phyloP scores from a whole-genome alignment of 1,140 invertebrate genomes.

The Brachionus manjavacas region DNA sequence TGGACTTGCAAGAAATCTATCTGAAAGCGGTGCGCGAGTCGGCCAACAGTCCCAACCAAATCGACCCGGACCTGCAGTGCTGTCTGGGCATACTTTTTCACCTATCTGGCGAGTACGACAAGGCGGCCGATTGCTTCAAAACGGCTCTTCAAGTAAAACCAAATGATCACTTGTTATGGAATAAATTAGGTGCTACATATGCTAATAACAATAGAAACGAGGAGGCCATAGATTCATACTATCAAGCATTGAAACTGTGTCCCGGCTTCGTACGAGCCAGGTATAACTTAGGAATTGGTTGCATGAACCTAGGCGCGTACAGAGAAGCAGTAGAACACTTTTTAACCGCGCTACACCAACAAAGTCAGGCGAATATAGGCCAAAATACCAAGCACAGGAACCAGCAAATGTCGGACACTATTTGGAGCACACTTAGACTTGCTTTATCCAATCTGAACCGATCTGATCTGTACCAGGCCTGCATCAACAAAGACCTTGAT shows the following conservation, averaged over 20 bases:
- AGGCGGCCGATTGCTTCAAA: slow-evolving; percentile 90
- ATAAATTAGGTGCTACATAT: slow-evolving; percentile 88
- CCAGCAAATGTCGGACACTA: slow-evolving; percentile 74
- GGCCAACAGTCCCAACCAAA: neutral
- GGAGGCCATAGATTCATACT: slow-evolving; percentile 91
- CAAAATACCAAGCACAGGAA: slow-evolving; percentile 58
- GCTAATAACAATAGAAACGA: slow-evolving; percentile 90
- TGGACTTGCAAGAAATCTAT: slow-evolving; percentile 34
- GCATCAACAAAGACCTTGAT: slow-evolving; percentile 65
- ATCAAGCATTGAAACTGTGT: slow-evolving; percentile 78
- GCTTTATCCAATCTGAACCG: slow-evolving; percentile 79
- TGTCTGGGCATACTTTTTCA: slow-evolving; percentile 92
- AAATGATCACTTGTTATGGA: slow-evolving; percentile 88
- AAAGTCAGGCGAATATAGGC: slow-evolving; percentile 70
- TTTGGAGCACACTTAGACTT: slow-evolving; percentile 88
- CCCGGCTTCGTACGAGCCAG: slow-evolving; percentile 92
- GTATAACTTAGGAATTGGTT: slow-evolving; percentile 95
- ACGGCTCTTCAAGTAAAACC: slow-evolving; percentile 76
- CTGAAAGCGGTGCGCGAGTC: slow-evolving; percentile 34
- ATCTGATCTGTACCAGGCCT: slow-evolving; percentile 69
- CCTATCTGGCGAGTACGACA: slow-evolving; percentile 84
- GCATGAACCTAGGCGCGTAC: slow-evolving; percentile 88
- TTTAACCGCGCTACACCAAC: slow-evolving; percentile 75
- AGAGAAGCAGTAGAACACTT: slow-evolving; percentile 93
- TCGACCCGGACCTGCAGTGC: slow-evolving; percentile 57